Conservation (phyloP, 1,140 invertebrate genomes). For the Drosophila sturtevanti region DNA sequence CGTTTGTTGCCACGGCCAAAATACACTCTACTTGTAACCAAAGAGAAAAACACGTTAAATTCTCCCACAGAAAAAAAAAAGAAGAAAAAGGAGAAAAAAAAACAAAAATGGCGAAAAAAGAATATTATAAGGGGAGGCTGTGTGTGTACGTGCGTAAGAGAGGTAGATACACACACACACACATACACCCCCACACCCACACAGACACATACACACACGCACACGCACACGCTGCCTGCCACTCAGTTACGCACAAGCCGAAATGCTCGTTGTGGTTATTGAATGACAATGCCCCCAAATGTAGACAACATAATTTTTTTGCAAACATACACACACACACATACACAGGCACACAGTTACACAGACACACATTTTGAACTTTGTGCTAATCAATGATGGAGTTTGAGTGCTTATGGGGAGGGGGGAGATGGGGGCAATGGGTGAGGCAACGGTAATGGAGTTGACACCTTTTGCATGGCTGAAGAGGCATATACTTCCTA, state of each 20-base stretch:
- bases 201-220: background rate
- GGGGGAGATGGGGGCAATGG: background rate
- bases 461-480: constrained; percentile 31
- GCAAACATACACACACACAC: background rate
- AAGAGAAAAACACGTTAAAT: background rate
- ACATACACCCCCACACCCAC: background rate
- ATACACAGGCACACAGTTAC: background rate
- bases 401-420: background rate
- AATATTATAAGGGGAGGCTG: constrained; percentile 33
- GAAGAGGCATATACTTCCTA: constrained; percentile 57
- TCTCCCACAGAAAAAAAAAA: too few species aligned
- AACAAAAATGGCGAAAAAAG: constrained; percentile 21
- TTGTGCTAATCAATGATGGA: constrained; percentile 37
- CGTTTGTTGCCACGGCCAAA: constrained; percentile 46
- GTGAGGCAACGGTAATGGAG: background rate
- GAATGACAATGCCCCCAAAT: constrained; percentile 46
- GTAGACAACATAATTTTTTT: constrained; percentile 42
- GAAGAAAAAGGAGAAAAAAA: background rate
- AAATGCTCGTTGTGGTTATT: constrained; percentile 45
- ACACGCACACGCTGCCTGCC: constrained; percentile 11
- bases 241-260: background rate
- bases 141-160: constrained; percentile 29
- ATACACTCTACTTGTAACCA: background rate
- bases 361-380: background rate
- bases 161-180: constrained; percentile 41